Evolutionary conservation across 2,797 vertebrate genomes (phyloP).

Genomic region (Atherinosoma microstoma): DNA sequence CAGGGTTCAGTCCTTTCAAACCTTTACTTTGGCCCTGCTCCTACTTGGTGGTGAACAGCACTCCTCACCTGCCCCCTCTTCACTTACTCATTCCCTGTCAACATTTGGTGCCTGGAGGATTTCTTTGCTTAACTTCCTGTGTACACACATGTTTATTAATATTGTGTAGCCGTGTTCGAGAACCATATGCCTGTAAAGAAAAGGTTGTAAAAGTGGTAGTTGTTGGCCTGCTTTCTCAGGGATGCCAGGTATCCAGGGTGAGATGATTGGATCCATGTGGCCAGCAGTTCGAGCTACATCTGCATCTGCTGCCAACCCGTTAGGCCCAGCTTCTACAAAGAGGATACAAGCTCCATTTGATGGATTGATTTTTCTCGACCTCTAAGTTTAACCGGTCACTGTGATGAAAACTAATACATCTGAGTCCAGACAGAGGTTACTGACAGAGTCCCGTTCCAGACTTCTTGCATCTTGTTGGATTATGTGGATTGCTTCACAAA

Average conservation of each 20-base stretch:
- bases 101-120: constrained; percentile 53
- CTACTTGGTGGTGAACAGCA: constrained; percentile 38
- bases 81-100: constrained; percentile 55
- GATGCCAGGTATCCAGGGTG: constrained; percentile 78
- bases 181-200: constrained; percentile 56
- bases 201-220: constrained; percentile 74
- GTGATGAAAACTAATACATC: constrained; percentile 67
- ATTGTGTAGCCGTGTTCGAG: constrained; percentile 67
- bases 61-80: constrained; percentile 64
- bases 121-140: constrained; percentile 61
- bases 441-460: constrained; percentile 42
- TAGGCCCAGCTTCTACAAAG: constrained; percentile 72
- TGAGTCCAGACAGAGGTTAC: constrained; percentile 59
- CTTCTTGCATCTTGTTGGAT: constrained; percentile 53
- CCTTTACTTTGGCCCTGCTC: constrained; percentile 36
- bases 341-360: constrained; percentile 67
- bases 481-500: constrained; percentile 48
- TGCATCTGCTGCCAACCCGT: constrained; percentile 75
- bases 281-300: constrained; percentile 52
- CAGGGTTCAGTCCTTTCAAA: constrained; percentile 18
- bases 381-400: constrained; percentile 61
- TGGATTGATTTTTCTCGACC: constrained; percentile 68
- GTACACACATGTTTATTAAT: constrained; percentile 73
- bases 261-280: constrained; percentile 81
- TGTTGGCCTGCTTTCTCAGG: constrained; percentile 68